A percentile compares a stretch with the other conserved stretches of the same genome.
These are phyloP conservation scores for Tylochromis polylepis DNA, from an alignment of 2,113 vertebrate species.

Conservation along the genomic window DNA sequence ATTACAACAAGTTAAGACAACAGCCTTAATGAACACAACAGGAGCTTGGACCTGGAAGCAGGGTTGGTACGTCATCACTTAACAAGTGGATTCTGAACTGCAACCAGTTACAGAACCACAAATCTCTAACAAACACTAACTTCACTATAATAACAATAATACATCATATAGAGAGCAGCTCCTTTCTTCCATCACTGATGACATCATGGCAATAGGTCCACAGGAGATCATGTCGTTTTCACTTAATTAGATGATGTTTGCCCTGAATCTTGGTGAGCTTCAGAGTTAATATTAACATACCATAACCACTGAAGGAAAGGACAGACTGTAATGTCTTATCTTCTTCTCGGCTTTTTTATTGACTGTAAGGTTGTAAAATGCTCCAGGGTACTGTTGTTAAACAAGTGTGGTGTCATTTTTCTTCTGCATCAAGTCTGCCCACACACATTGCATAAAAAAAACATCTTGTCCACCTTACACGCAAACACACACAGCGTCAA, in stretches of 20 bases:
- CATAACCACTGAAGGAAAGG: neutral
- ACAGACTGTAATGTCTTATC: neutral
- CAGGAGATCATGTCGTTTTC: neutral
- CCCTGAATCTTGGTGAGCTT: neutral
- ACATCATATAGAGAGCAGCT: neutral
- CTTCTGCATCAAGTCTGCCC: neutral
- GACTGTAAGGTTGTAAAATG: slow-evolving; percentile 4
- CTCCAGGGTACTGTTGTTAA: neutral
- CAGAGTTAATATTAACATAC: neutral
- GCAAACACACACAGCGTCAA: neutral
- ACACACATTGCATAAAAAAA: neutral
- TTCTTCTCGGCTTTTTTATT: neutral
- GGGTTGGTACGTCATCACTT: neutral
- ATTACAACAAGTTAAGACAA: neutral
- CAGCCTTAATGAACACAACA: neutral
- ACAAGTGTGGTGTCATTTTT: neutral
- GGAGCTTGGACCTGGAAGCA: neutral
- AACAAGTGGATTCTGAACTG: neutral
- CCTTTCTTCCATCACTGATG: neutral
- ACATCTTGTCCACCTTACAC: neutral
- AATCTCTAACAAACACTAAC: neutral
- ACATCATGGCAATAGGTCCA: neutral
- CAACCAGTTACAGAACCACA: neutral
- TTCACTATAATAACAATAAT: neutral
- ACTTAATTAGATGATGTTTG: neutral